Percentiles rank a stretch among this genome's conserved stretches.
Conservation (phyloP, 1,140 invertebrate genomes). For the Brachionus sp. region DNA sequence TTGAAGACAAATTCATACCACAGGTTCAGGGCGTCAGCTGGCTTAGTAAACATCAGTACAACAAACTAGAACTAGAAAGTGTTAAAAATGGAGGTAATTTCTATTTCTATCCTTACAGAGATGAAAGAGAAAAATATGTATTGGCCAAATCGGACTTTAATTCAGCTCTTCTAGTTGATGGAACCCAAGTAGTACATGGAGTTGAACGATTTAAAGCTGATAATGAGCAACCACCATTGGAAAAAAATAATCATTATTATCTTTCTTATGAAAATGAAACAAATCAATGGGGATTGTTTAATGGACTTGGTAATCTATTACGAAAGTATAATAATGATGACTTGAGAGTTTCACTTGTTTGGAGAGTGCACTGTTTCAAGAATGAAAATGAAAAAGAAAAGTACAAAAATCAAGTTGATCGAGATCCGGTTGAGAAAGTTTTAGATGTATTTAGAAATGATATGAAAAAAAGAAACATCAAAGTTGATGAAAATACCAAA, state of each 20-base stretch:
- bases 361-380: constrained; percentile 40
- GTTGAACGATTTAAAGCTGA: constrained; percentile 34
- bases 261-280: background rate
- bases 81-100: constrained; percentile 36
- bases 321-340: background rate
- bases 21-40: constrained; percentile 33
- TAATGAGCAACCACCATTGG: constrained; percentile 16
- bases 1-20: constrained; percentile 19
- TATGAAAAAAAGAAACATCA: background rate
- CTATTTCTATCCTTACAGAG: constrained; percentile 36
- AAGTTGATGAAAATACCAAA: background rate
- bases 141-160: constrained; percentile 30
- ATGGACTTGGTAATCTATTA: background rate
- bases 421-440: background rate
- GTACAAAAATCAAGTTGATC: background rate
- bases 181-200: constrained; percentile 41
- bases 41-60: constrained; percentile 37
- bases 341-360: constrained; percentile 19
- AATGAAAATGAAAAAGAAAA: background rate
- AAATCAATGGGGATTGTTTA: background rate
- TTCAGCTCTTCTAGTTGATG: constrained; percentile 27
- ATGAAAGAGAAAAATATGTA: background rate
- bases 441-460: constrained; percentile 14
- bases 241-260: constrained; percentile 25
- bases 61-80: constrained; percentile 15